Conservation (phyloP, 2,797 vertebrate genomes). For the Mastacembelus armatus region DNA sequence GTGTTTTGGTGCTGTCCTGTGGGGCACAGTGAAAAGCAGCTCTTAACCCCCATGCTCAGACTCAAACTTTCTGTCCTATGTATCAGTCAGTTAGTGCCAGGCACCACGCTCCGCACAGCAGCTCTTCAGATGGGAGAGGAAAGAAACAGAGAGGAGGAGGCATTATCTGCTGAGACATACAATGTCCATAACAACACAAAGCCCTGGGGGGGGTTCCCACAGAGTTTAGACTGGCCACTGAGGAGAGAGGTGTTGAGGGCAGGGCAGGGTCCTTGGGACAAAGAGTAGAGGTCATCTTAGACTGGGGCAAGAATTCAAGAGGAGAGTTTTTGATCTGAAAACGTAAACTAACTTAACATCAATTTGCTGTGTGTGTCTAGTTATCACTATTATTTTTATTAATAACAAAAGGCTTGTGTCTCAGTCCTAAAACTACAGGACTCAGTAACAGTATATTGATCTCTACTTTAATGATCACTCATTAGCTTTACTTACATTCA, state of each 20-base stretch:
- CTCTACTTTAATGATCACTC: not conserved
- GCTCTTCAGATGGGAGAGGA: slow-evolving; percentile 48
- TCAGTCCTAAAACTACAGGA: not conserved
- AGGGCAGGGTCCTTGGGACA: slow-evolving; percentile 62
- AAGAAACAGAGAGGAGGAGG: slow-evolving; percentile 65
- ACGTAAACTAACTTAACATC: slow-evolving; percentile 31
- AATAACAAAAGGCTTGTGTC: not conserved
- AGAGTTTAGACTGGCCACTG: slow-evolving; percentile 70
- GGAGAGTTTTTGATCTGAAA: slow-evolving; percentile 42
- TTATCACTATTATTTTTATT: not conserved
- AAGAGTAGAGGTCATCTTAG: slow-evolving; percentile 70
- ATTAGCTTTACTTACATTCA: slow-evolving; percentile 3
- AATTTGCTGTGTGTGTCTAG: not conserved
- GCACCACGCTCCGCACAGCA: slow-evolving; percentile 55
- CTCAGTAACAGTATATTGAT: not conserved
- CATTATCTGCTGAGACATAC: slow-evolving; percentile 74
- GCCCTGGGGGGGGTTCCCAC: slow-evolving; percentile 75
- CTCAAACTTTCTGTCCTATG: slow-evolving; percentile 44
- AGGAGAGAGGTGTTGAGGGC: slow-evolving; percentile 65
- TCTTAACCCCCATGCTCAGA: slow-evolving; percentile 49
- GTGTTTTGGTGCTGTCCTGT: slow-evolving; percentile 35
- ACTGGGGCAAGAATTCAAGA: slow-evolving; percentile 43
- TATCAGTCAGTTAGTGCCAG: slow-evolving; percentile 54
- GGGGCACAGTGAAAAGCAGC: slow-evolving; percentile 46
- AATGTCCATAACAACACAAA: slow-evolving; percentile 72